phyloP scores from a whole-genome alignment of 1,140 invertebrate species.

The Rhopalosiphum padi region DNA sequence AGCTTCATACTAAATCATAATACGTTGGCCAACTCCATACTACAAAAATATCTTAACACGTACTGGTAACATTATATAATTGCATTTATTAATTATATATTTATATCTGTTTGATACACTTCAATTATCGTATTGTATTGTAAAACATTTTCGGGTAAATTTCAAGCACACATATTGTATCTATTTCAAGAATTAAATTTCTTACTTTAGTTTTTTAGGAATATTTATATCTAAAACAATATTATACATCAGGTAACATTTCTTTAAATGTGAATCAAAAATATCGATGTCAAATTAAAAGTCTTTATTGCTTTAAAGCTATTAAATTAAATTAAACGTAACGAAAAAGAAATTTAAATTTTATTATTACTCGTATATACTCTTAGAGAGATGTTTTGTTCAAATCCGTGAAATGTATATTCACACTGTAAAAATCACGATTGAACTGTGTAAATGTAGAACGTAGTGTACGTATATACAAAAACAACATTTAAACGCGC shows the following conservation, averaged over 20 bases:
- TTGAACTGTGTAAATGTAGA: not conserved
- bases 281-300: not conserved
- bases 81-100: not conserved
- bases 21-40: not conserved
- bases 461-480: too few species aligned
- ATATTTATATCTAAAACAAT: not conserved
- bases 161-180: not conserved
- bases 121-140: not conserved
- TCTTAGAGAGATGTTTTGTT: not conserved
- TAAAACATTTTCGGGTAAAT: not conserved
- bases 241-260: not conserved
- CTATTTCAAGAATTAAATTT: not conserved
- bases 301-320: not conserved
- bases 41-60: too few species aligned
- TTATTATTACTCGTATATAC: not conserved
- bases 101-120: too few species aligned
- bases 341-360: not conserved
- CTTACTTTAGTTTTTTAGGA: not conserved
- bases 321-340: not conserved
- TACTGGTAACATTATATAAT: not conserved
- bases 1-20: not conserved
- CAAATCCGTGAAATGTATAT: not conserved
- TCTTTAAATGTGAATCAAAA: not conserved
- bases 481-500: not conserved
- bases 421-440: not conserved